phyloP scores from a whole-genome alignment of 2,797 vertebrate genomes.

The Pseudotriccus pelzelni region DNA sequence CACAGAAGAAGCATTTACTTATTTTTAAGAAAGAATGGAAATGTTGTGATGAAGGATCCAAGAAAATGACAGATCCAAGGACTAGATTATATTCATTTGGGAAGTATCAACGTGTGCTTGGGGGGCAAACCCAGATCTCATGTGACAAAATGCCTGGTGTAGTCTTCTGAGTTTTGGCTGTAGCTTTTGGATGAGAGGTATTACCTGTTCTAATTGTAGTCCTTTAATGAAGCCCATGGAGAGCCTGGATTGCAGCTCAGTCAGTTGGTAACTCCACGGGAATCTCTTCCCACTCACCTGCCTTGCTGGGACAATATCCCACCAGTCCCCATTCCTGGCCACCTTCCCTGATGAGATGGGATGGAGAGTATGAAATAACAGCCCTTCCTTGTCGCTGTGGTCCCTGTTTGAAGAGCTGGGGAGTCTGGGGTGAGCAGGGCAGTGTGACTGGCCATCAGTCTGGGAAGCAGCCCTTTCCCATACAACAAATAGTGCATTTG shows the following conservation, averaged over 20 bases:
- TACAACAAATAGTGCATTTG: background rate
- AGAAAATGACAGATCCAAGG: background rate
- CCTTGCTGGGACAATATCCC: background rate
- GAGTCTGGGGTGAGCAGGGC: background rate
- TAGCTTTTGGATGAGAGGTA: background rate
- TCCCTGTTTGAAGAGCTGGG: background rate
- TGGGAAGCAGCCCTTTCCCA: background rate
- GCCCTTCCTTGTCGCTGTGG: background rate
- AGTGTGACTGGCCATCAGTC: rapidly evolving
- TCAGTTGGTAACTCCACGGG: rapidly evolving
- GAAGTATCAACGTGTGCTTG: background rate
- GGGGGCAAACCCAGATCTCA: background rate
- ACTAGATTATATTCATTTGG: background rate
- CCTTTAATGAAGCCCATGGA: background rate
- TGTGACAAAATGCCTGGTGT: background rate
- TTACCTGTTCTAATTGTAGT: background rate
- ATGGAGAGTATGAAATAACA: background rate
- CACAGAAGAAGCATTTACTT: background rate
- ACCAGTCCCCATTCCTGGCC: background rate
- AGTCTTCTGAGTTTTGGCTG: background rate
- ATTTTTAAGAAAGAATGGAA: background rate
- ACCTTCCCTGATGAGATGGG: background rate
- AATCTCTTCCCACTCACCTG: background rate
- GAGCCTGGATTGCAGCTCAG: background rate
- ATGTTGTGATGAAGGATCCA: background rate